These are phyloP conservation scores for Phoenoteleia sp. DNA, from an alignment of 2,888 invertebrate genomes.

Conservation along the genomic window DNA sequence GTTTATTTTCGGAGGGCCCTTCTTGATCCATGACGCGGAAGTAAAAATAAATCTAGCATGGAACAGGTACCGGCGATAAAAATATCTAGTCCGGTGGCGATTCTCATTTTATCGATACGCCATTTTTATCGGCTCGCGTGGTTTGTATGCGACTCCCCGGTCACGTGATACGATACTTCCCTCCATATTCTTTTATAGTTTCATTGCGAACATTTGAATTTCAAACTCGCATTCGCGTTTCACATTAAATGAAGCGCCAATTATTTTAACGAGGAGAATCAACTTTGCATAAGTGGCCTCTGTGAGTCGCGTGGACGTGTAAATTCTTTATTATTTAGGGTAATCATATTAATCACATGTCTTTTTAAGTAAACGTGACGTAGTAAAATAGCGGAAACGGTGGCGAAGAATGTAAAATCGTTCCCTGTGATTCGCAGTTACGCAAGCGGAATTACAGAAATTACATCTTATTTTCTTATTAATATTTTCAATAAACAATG, in stretches of 20 bases:
- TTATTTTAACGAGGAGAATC: constrained; percentile 16
- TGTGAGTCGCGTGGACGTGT: background rate
- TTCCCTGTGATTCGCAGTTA: background rate
- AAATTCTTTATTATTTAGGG: constrained; percentile 14
- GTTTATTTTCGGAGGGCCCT: constrained; percentile 25
- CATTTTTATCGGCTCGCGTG: constrained; percentile 55
- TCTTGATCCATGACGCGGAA: constrained; percentile 48
- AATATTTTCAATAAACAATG: background rate
- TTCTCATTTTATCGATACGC: constrained; percentile 55
- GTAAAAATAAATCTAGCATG: constrained; percentile 60
- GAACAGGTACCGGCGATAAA: constrained; percentile 51
- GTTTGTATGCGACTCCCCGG: constrained; percentile 10
- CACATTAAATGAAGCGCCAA: constrained; percentile 13
- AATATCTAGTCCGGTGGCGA: constrained; percentile 50
- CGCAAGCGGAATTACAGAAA: background rate
- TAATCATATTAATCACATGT: too few relatives aligned
- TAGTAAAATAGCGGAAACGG: background rate
- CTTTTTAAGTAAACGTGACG: background rate
- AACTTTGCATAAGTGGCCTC: background rate
- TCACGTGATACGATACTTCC: constrained; percentile 51
- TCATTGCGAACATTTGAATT: constrained; percentile 26
- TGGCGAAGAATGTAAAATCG: background rate
- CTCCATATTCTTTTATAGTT: constrained; percentile 15
- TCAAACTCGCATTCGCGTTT: background rate
- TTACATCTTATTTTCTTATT: background rate